Percentiles rank a stretch among this genome's conserved stretches.
phyloP scores from a whole-genome alignment of 2,888 invertebrate species.

The Drosophila trichaetosa region DNA sequence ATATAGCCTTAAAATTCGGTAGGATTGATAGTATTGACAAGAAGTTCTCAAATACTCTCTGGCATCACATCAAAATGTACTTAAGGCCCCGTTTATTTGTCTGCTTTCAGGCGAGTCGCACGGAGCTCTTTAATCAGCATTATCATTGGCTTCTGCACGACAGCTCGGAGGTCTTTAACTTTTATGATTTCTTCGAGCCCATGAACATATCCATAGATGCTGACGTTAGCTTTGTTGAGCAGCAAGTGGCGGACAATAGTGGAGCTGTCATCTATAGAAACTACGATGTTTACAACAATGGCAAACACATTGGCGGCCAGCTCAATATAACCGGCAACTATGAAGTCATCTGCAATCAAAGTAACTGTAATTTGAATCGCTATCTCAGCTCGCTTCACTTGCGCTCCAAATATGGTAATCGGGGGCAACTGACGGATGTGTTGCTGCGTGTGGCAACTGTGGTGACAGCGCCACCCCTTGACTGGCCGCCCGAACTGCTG shows the following conservation, averaged over 20 bases:
- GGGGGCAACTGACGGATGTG: conserved; percentile 76
- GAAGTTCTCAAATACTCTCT: not conserved
- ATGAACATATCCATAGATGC: conserved; percentile 81
- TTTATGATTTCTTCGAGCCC: conserved; percentile 63
- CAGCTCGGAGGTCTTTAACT: conserved; percentile 26
- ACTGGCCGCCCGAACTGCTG: conserved; percentile 52
- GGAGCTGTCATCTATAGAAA: conserved; percentile 43
- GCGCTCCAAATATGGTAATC: conserved; percentile 73
- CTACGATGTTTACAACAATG: conserved; percentile 84
- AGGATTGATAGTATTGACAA: too few relatives aligned
- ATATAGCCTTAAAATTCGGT: not conserved
- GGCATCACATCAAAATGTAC: not conserved
- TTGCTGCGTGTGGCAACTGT: conserved; percentile 77
- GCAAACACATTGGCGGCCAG: conserved; percentile 80
- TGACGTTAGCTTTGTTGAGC: conserved; percentile 73
- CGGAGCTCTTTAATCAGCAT: conserved; percentile 72
- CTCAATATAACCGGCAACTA: conserved; percentile 81
- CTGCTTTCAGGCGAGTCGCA: conserved; percentile 64
- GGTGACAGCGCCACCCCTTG: conserved; percentile 70
- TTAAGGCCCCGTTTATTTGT: not conserved
- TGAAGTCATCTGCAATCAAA: conserved; percentile 60
- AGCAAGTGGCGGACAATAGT: not conserved
- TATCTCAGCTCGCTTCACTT: conserved; percentile 69
- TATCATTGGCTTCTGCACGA: conserved; percentile 82
- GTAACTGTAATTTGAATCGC: conserved; percentile 43